Conservation (phyloP, 2,113 vertebrate species). For the Thunnus maccoyii region DNA sequence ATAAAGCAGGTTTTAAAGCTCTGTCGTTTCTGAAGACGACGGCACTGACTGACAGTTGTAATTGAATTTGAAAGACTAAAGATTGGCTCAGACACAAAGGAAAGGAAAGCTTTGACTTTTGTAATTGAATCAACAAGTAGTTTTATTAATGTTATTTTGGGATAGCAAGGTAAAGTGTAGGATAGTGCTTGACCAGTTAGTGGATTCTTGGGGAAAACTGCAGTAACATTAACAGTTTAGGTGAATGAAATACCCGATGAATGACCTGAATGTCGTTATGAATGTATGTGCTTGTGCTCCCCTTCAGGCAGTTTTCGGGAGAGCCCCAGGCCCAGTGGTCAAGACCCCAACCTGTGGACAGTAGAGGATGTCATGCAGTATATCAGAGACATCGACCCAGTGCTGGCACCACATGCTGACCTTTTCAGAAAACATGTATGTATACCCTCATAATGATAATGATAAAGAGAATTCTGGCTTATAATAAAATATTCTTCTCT, state of each 20-base stretch:
- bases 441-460: conserved; percentile 26
- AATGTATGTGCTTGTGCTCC: neutral
- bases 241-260: neutral
- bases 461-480: neutral
- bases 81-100: neutral
- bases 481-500: too few relatives aligned
- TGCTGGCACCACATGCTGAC: conserved; percentile 95
- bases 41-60: too few relatives aligned
- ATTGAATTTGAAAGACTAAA: neutral
- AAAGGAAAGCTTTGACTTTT: neutral
- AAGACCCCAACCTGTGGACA: conserved; percentile 93
- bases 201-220: neutral
- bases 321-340: conserved; percentile 81
- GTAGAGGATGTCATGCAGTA: conserved; percentile 98
- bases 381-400: conserved; percentile 92
- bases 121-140: neutral
- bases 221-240: neutral
- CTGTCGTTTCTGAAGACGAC: neutral
- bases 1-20: neutral
- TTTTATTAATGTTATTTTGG: neutral
- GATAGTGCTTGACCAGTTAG: neutral
- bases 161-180: neutral
- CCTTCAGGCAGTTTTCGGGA: conserved; percentile 83
- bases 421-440: conserved; percentile 97
- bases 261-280: neutral